Base-by-base conservation (phyloP, 37 sponge, comb jelly and placozoan species). In the Eunapius fragilis region DNA sequence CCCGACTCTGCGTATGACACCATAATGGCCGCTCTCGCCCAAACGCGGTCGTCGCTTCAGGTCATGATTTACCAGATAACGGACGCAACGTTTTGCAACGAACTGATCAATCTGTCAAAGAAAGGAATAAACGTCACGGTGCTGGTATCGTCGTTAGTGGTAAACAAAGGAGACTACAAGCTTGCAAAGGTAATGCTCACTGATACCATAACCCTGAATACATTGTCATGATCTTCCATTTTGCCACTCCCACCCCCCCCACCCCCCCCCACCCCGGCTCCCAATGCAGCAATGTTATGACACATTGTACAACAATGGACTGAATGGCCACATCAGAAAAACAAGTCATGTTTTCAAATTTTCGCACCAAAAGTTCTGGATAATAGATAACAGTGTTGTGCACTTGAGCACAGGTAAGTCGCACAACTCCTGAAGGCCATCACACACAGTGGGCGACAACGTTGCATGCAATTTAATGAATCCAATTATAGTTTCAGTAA, bases 301-400 rank as follows among this genome's bases (percentile, higher is more conserved):
- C 9, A 87, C 28, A 74, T 78, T 96, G 67, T 85, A 93, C 81
- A 24, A 78, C 4, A 82, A 58, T 34, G 93, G 93, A 22, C 70
- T 96, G 86, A 74, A 87, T 25, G 92, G 88, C 68, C 26, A 37
- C 25, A 85, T 96, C 3, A 72, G 70, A 69, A 84, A 83, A 38
- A 69, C 91, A 13, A 82, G 85, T 47, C 69, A 84, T 33, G 82
- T 88, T 69, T 96, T 92, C 32, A 58, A 23, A 25, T 96, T 84
- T 35, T 74, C 91, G 4, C 96, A 96, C 68, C 89, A 96, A 47
- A 96, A 96, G 91, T 90, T 86, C 41, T 96, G 96, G 93, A 96
- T 96, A n/a, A 80, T 93, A 2, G 96, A 96, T 75, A 70, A 85
- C 72, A 85, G 87, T 11, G 80, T 78, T 22, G 89, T 96, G 41